A percentile compares a stretch with the other conserved stretches of the same genome.
Evolutionary conservation across 1,140 invertebrate genomes (phyloP).

Genomic region (Sitobion miscanthi): DNA sequence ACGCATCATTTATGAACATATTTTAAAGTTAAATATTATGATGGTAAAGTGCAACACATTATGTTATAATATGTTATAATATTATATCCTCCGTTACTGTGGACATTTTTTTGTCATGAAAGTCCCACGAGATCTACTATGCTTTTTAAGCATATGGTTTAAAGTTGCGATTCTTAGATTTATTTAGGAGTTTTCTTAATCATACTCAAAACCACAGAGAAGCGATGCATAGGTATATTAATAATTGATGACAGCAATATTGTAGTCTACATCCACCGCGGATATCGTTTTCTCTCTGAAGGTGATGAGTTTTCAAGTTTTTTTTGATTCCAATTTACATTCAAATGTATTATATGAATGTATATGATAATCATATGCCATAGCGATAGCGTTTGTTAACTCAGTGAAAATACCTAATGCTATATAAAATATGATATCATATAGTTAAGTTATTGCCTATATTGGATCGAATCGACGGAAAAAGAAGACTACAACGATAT

Average conservation of each 20-base stretch:
- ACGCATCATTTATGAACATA: neutral
- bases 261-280: neutral
- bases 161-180: neutral
- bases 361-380: too few relatives aligned
- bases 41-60: neutral
- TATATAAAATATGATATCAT: neutral
- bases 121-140: neutral
- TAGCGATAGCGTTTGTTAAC: too few relatives aligned
- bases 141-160: neutral
- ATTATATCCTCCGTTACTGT: neutral
- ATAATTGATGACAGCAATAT: neutral
- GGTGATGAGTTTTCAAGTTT: too few relatives aligned
- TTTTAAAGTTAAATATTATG: neutral
- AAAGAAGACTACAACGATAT: too few relatives aligned
- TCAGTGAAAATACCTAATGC: neutral
- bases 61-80: too few relatives aligned
- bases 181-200: neutral
- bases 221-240: neutral
- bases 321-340: too few relatives aligned
- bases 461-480: too few relatives aligned
- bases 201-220: neutral
- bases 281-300: too few relatives aligned
- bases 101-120: neutral
- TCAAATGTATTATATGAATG: too few relatives aligned
- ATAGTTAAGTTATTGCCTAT: neutral